Percentiles rank a stretch among this genome's conserved stretches.
Conservation (phyloP, 2,888 invertebrate species). For the Parasteatoda lunata region DNA sequence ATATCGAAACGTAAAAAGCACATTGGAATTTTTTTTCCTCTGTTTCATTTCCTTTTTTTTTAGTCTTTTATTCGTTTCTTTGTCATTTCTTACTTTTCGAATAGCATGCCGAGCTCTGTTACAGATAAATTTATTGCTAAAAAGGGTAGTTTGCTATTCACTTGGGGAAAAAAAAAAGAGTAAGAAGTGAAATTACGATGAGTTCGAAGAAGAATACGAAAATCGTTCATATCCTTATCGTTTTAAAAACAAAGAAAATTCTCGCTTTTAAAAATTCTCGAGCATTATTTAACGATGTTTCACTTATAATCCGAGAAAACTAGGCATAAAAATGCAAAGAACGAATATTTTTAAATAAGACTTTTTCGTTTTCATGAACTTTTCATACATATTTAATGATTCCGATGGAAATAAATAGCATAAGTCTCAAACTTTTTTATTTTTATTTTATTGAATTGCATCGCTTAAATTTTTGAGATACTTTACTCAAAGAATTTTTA, state of each 20-base stretch:
- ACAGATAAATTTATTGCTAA: conserved; percentile 63
- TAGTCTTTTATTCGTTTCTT: conserved; percentile 35
- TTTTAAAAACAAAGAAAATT: neutral
- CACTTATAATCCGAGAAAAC: neutral
- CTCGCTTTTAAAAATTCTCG: neutral
- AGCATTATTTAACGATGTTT: neutral
- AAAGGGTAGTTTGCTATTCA: conserved; percentile 57
- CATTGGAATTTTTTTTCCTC: conserved; percentile 28
- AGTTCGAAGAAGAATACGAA: neutral
- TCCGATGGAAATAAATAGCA: too few species aligned
- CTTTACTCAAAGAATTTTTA: too few species aligned
- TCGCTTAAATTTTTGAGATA: too few species aligned
- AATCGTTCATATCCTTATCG: conserved; percentile 1
- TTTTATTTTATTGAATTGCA: too few species aligned
- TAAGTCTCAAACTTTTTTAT: too few species aligned
- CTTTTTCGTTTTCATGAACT: too few species aligned
- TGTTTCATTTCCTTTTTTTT: conserved; percentile 27
- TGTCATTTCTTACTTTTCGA: conserved; percentile 22
- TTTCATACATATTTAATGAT: too few species aligned
- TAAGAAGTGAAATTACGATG: conserved; percentile 5
- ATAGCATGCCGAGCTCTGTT: neutral
- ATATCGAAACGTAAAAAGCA: conserved; percentile 45
- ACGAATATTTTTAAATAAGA: too few species aligned
- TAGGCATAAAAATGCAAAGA: neutral
- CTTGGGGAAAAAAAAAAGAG: conserved; percentile 17